phyloP scores from a whole-genome alignment of 2,113 vertebrate species.

The Dromiciops gliroides region DNA sequence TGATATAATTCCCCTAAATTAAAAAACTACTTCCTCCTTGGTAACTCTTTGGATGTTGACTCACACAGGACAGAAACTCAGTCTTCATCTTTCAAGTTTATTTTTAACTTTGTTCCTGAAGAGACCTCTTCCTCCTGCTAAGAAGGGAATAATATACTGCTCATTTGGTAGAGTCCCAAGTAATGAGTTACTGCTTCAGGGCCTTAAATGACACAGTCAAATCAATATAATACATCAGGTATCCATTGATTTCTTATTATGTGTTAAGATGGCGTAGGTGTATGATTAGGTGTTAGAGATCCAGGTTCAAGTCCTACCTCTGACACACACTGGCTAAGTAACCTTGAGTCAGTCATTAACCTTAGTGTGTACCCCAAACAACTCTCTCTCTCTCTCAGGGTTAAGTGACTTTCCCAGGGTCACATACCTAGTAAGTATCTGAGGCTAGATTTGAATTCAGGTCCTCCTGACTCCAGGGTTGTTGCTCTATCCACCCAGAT shows the following conservation, averaged over 20 bases:
- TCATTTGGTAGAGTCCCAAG: neutral
- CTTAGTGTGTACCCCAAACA: no score
- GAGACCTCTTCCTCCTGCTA: neutral
- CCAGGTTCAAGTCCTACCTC: neutral
- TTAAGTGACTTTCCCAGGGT: neutral
- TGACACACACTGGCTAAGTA: neutral
- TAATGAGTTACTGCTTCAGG: neutral
- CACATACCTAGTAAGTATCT: neutral
- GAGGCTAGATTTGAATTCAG: neutral
- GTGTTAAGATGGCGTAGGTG: neutral
- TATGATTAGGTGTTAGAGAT: neutral
- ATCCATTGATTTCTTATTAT: neutral
- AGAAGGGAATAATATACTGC: neutral
- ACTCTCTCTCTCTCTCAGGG: no score
- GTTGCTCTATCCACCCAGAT: neutral
- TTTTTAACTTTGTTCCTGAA: constrained; percentile 32
- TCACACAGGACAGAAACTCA: neutral
- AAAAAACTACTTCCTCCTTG: neutral
- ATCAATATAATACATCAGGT: neutral
- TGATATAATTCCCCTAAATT: neutral
- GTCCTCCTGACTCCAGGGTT: neutral
- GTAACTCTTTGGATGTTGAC: neutral
- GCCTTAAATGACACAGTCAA: neutral
- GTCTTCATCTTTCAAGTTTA: constrained; percentile 14
- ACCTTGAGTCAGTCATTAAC: neutral